phyloP scores from a whole-genome alignment of 2,113 vertebrate species.

The Grallaria varia region DNA sequence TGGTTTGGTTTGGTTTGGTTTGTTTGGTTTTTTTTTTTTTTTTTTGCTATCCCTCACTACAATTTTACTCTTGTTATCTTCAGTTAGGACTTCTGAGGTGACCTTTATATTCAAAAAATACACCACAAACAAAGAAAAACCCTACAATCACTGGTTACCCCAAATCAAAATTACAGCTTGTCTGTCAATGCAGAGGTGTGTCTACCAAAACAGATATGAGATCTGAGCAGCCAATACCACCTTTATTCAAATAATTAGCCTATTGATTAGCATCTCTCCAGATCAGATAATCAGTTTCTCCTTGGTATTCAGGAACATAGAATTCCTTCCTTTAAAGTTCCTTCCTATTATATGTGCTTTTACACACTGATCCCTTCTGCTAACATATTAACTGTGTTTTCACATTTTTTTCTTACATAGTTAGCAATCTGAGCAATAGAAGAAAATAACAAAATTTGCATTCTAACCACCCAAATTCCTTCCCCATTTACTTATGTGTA shows the following conservation, averaged over 20 bases:
- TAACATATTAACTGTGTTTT: neutral
- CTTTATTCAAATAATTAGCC: neutral
- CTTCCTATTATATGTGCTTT: neutral
- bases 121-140: accelerated
- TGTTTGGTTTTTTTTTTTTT: too few relatives aligned
- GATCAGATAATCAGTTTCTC: neutral
- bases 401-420: neutral
- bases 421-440: neutral
- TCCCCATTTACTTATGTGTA: neutral
- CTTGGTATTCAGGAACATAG: neutral
- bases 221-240: neutral
- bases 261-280: neutral
- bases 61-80: neutral
- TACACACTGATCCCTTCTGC: neutral
- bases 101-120: neutral
- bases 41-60: neutral
- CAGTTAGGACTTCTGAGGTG: neutral
- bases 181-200: neutral
- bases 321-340: neutral
- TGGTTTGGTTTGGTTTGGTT: too few relatives aligned
- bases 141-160: accelerated
- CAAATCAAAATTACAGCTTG: neutral
- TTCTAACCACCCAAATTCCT: neutral
- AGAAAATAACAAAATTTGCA: neutral
- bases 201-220: neutral